A percentile compares a stretch with the other conserved stretches of the same genome.
These are phyloP conservation scores for Myotis planiceps DNA, from an alignment of 2,797 vertebrate species.

Conservation along the genomic window DNA sequence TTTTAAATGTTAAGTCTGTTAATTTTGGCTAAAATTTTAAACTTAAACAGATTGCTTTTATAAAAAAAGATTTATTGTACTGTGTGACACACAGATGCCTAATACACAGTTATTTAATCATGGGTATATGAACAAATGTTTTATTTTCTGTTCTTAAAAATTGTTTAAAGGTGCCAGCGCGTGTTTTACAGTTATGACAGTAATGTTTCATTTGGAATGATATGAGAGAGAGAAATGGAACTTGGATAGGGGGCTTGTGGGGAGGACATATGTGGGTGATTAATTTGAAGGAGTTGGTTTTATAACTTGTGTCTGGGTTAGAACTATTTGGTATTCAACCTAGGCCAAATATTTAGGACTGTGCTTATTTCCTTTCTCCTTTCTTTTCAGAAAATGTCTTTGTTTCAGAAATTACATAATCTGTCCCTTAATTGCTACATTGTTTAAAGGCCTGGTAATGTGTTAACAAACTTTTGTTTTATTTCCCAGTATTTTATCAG, in stretches of 20 bases:
- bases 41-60: background rate
- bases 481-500: background rate
- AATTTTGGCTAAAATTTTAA: conserved; percentile 13
- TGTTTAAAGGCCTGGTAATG: background rate
- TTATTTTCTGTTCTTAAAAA: conserved; percentile 15
- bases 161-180: background rate
- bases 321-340: background rate
- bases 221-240: background rate
- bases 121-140: background rate
- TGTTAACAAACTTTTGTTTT: background rate
- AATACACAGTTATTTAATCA: background rate
- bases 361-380: background rate
- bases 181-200: background rate
- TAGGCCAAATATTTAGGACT: background rate
- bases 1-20: background rate
- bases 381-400: conserved; percentile 42
- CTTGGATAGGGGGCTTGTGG: background rate
- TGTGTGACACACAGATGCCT: background rate
- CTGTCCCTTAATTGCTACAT: background rate
- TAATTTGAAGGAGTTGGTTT: background rate
- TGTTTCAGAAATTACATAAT: conserved; percentile 32
- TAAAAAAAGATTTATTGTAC: background rate
- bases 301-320: background rate
- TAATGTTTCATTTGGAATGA: background rate
- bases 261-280: background rate